Evolutionary conservation across 2,888 invertebrate species (phyloP), one percentile per base, ranked within the genome.

Genomic region (Phortica okadai): DNA sequence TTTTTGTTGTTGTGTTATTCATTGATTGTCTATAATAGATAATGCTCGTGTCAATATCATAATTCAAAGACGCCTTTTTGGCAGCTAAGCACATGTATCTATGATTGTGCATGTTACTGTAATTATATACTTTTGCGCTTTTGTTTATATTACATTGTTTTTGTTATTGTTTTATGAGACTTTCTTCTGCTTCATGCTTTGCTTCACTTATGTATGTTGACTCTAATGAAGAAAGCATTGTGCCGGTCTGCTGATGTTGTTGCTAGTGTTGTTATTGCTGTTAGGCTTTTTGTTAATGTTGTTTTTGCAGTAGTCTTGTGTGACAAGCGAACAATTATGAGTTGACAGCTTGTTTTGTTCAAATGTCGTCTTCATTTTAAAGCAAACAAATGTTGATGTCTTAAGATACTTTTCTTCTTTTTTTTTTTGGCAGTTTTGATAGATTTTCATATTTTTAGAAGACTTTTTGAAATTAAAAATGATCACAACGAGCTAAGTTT

Each of bases 11-110:
- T 69, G 45, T n/a, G 45, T n/a, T 42, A 69, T n/a, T 21, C 41
- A 45, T 4, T 69, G 16, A 50, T n/a, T 45, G 45, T n/a, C 69
- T 16, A 69, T 7, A 69, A 69, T 69, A 44, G 69, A 69, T 69
- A 67, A 67, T 67, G 42, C 67, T 67, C 44, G 67, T 67, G 69
- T 69, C 69, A 69, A 69, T 69, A 62, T 25, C 67, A 42, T 33
- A 69, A 69, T 21, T 69, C 69, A 66, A 66, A 10, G 16, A 16
- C 69, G 44, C 69, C 69, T 69, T 69, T 69, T 69, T 45, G 69
- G 45, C 16, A 69, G 50, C 8, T 50, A 50, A 50, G 50, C 14
- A 50, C 14, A 14, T 14, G 50, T 50, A 50, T 50, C 50, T 50
- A 11, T 50, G 6, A 50, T 1, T 50, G 50, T 50, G 45, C 6